Percentiles rank a stretch among this genome's conserved stretches.
Evolutionary conservation across 2,113 vertebrate genomes (phyloP).

Genomic region (Sorex fumeus): DNA sequence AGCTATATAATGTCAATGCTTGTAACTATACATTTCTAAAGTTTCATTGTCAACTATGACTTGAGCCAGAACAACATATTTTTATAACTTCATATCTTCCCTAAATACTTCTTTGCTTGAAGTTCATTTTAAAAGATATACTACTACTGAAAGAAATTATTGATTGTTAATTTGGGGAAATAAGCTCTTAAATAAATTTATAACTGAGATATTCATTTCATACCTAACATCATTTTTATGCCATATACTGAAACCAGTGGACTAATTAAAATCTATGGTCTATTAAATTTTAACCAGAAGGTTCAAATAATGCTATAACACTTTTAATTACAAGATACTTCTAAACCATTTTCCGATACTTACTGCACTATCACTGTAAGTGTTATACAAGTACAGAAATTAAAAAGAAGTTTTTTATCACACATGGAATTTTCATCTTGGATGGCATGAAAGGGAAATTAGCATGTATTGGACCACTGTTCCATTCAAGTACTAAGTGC

Average conservation of each 20-base stretch:
- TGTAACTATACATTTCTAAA: neutral
- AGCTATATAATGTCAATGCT: neutral
- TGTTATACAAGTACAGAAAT: neutral
- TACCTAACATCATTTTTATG: neutral
- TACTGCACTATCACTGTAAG: neutral
- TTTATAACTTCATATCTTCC: neutral
- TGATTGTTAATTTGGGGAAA: neutral
- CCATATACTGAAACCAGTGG: neutral
- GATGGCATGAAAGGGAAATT: neutral
- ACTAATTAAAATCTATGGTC: neutral
- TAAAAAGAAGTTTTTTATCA: neutral
- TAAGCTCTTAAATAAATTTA: neutral
- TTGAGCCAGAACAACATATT: neutral
- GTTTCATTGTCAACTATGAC: neutral
- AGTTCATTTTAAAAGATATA: no score
- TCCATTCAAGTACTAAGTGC: neutral
- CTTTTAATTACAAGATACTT: constrained; percentile 17
- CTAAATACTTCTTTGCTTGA: no score
- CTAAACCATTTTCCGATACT: neutral
- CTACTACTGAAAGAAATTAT: neutral
- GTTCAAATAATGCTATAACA: neutral
- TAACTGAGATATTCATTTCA: neutral
- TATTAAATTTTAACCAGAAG: neutral
- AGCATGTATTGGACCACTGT: neutral
- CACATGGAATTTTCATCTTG: neutral